Evolutionary conservation across 2,888 invertebrate genomes (phyloP), one percentile per base, ranked within the genome.

Genomic region (Chaetogeoica ovagalla): DNA sequence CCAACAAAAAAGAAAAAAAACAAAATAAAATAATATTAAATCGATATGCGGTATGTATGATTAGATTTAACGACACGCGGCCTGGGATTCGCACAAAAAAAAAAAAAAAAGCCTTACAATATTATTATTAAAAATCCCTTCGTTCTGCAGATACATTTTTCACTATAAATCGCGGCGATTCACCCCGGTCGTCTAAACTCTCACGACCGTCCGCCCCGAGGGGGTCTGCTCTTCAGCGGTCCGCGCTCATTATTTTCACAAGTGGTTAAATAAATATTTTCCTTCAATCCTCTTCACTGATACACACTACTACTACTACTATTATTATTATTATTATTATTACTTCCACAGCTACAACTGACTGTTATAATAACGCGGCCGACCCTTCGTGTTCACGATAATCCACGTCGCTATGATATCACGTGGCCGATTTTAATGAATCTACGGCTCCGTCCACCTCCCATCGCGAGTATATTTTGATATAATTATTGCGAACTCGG

Each of bases 351-450:
- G 37, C 8, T 1, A 39, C 37, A 5, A 59, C 43, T n/a, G n/a
- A 30, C 43, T 23, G 39, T 55, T 43, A 48, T 63, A 39, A 74
- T 57, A 65, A 74, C 0, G 11, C 2, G 11, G 5, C 59, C 30
- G 6, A 4, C 37, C 2, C n/a, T 7, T 9, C 9, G 4, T 43
- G 1, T 9, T 7, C 43, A 9, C 43, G 43, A 9, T 43, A 43
- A 9, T 9, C 43, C 43, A 4, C 30, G 1, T 43, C 43, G 76
- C 19, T 48, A 9, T 48, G 48, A 48, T 77, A 77, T 68, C 77
- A 70, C 77, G 77, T 77, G 77, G 37, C 69, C 69, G 60, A 52
- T 70, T 77, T 77, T 77, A 77, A 77, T 77, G 77, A 77, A 77
- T 70, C 62, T 55, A 30, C 30, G 30, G 2, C 30, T 4, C 30